These are phyloP conservation scores for Saturnia pavonia DNA, from an alignment of 2,888 invertebrate genomes.

Conservation along the genomic window DNA sequence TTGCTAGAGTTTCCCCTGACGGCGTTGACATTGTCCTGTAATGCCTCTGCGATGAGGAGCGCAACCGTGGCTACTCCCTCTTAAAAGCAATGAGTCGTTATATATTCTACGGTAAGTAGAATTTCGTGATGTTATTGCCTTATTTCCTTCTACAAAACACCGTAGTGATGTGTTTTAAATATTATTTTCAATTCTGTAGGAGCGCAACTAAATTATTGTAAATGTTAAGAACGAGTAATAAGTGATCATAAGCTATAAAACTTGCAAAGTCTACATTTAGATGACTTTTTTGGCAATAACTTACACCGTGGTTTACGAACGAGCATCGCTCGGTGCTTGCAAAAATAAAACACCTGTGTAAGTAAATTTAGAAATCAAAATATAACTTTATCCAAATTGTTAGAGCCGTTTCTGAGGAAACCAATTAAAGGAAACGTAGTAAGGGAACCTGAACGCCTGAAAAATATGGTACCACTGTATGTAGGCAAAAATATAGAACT, in stretches of 20 bases:
- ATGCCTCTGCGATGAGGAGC: conserved; percentile 94
- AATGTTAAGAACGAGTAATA: not conserved
- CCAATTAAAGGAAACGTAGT: too few relatives aligned
- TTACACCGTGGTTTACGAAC: too few relatives aligned
- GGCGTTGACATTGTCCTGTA: conserved; percentile 94
- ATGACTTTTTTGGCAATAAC: too few relatives aligned
- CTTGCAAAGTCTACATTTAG: too few relatives aligned
- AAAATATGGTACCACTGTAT: too few relatives aligned
- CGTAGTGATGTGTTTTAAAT: not conserved
- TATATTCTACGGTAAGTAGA: conserved; percentile 87
- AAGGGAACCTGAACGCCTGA: too few relatives aligned
- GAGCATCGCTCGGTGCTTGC: too few relatives aligned
- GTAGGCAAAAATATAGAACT: too few relatives aligned
- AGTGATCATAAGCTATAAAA: not conserved
- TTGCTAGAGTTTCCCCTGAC: conserved; percentile 84
- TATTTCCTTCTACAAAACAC: not conserved
- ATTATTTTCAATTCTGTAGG: not conserved
- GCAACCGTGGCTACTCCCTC: conserved; percentile 90
- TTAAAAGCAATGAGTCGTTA: conserved; percentile 95
- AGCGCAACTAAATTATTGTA: not conserved
- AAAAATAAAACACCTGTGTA: too few relatives aligned
- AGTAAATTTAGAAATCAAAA: too few relatives aligned
- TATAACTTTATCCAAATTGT: too few relatives aligned
- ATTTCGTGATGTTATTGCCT: not conserved
- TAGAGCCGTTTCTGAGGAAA: too few relatives aligned